Conservation (phyloP, 2,797 vertebrate species). For the Leptoclinus maculatus region DNA sequence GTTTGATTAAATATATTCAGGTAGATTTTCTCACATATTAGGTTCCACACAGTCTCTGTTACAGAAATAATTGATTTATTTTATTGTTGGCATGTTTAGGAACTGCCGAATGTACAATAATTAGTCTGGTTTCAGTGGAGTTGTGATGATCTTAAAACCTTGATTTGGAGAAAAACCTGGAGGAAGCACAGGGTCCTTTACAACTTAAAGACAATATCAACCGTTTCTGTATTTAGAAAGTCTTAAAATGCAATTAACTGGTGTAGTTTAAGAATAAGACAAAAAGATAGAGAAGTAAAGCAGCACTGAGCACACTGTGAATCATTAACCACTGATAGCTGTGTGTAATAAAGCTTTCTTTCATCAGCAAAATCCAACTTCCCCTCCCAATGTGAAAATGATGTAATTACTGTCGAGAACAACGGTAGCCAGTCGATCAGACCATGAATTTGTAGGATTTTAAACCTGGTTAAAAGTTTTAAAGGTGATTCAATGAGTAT, state of each 20-base stretch:
- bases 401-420: neutral
- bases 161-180: neutral
- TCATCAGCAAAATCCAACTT: conserved; percentile 50
- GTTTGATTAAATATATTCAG: neutral
- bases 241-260: neutral
- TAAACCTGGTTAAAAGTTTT: neutral
- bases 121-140: neutral
- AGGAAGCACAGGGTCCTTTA: neutral
- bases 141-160: neutral
- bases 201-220: neutral
- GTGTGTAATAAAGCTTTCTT: conserved; percentile 39
- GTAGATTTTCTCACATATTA: neutral
- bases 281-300: neutral
- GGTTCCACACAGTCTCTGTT: neutral
- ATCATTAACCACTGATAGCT: conserved; percentile 51
- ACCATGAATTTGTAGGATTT: neutral
- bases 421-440: neutral
- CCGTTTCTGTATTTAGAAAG: neutral
- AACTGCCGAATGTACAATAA: neutral
- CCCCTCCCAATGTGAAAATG: conserved; percentile 4
- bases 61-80: neutral
- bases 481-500: neutral
- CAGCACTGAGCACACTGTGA: conserved; percentile 23
- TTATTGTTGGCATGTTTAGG: neutral
- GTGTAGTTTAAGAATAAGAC: neutral